Percentiles rank a stretch among this genome's conserved stretches.
These are phyloP conservation scores for Drosophila prolongata DNA, from an alignment of 2,888 invertebrate species.

Conservation along the genomic window DNA sequence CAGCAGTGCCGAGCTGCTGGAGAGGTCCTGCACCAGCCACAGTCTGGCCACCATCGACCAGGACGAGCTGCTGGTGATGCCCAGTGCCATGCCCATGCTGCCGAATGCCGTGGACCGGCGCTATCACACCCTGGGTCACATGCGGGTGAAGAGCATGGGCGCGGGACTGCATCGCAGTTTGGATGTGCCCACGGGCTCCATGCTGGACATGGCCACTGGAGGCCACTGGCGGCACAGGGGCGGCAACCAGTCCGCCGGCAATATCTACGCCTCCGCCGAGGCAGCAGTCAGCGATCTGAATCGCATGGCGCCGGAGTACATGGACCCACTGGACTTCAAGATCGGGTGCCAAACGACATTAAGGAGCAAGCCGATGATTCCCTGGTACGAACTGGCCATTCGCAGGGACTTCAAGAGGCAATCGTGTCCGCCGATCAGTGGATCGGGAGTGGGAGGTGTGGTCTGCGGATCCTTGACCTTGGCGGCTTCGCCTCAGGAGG, in stretches of 20 bases:
- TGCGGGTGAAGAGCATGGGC: conserved; percentile 83
- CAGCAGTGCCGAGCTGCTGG: conserved; percentile 82
- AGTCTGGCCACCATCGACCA: conserved; percentile 81
- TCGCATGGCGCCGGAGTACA: conserved; percentile 82
- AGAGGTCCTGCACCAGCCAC: conserved; percentile 80
- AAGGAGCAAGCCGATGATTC: conserved; percentile 89
- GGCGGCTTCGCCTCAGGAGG: conserved; percentile 62
- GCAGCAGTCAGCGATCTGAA: conserved; percentile 77
- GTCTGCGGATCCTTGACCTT: conserved; percentile 42
- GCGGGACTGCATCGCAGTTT: conserved; percentile 78
- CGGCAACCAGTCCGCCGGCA: conserved; percentile 81
- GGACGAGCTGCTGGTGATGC: conserved; percentile 82
- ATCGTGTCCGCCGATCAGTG: conserved; percentile 90
- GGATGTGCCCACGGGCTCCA: conserved; percentile 78
- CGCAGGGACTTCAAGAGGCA: conserved; percentile 89
- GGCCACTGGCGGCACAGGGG: conserved; percentile 61
- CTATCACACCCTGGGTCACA: conserved; percentile 83
- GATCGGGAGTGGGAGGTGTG: conserved; percentile 23
- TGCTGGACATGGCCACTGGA: conserved; percentile 70
- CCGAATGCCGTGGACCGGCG: conserved; percentile 81
- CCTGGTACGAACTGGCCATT: conserved; percentile 95
- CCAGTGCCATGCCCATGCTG: conserved; percentile 82
- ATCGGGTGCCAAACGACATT: conserved; percentile 89
- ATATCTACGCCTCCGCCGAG: conserved; percentile 81
- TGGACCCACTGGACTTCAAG: conserved; percentile 87